These are phyloP conservation scores for Syrphus vitripennis DNA, from an alignment of 2,888 invertebrate species.

Conservation along the genomic window DNA sequence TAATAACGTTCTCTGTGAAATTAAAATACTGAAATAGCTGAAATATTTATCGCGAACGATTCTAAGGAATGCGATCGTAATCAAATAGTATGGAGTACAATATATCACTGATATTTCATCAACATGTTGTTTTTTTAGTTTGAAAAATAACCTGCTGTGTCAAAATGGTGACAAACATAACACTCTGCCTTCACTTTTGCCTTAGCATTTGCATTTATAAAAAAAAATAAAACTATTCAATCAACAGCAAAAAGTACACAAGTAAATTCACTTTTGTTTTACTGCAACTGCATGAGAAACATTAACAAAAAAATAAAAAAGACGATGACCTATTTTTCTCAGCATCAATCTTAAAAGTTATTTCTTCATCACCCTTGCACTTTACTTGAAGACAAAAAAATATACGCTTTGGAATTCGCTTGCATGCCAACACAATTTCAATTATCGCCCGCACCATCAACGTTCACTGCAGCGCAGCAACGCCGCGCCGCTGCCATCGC, in stretches of 20 bases:
- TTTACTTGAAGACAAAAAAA: conserved; percentile 39
- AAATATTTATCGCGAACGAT: too few relatives aligned
- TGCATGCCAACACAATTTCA: conserved; percentile 34
- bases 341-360: conserved; percentile 51
- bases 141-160: neutral
- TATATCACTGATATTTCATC: neutral
- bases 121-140: neutral
- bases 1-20: too few relatives aligned
- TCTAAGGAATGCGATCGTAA: neutral
- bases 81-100: neutral
- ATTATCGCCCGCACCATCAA: conserved; percentile 39
- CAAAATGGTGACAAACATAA: neutral
- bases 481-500: neutral
- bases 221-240: neutral
- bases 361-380: conserved; percentile 65
- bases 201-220: conserved; percentile 4
- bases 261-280: neutral
- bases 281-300: neutral
- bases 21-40: too few relatives aligned
- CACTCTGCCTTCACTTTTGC: neutral
- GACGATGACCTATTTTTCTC: conserved; percentile 51
- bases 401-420: conserved; percentile 33
- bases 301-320: conserved; percentile 3
- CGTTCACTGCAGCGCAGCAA: neutral
- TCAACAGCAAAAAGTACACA: neutral